Evolutionary conservation across 2,113 vertebrate species (phyloP).

Genomic region (Saccopteryx leptura): DNA sequence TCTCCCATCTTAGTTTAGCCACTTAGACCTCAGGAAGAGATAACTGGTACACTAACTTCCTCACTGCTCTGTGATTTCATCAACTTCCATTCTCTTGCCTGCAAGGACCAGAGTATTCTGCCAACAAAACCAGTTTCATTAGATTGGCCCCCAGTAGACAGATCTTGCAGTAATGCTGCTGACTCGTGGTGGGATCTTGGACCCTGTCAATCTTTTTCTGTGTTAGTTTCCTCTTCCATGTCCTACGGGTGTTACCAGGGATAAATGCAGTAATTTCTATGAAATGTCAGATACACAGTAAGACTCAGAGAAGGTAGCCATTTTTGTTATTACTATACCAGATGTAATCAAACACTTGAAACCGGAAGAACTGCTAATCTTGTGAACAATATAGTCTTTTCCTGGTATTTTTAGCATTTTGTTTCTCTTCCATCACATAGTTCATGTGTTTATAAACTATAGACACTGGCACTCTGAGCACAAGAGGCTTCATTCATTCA

Average conservation of each 20-base stretch:
- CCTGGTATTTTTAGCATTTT: neutral
- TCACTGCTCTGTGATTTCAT: neutral
- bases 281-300: neutral
- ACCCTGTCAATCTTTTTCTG: neutral
- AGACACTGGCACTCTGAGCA: neutral
- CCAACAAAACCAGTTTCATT: neutral
- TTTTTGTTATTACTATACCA: neutral
- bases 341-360: neutral
- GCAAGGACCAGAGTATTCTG: neutral
- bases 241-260: neutral
- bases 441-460: neutral
- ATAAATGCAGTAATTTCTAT: neutral
- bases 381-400: neutral
- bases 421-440: neutral
- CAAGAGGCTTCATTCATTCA: conserved; percentile 23
- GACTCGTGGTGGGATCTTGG: neutral
- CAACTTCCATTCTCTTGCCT: neutral
- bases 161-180: neutral
- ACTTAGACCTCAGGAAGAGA: neutral
- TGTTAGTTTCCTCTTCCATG: neutral
- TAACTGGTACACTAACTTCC: neutral
- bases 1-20: neutral
- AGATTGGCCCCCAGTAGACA: neutral
- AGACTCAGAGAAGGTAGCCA: neutral
- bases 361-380: neutral